Evolutionary conservation across 2,888 invertebrate species (phyloP).

Genomic region (Tiliacea aurago): DNA sequence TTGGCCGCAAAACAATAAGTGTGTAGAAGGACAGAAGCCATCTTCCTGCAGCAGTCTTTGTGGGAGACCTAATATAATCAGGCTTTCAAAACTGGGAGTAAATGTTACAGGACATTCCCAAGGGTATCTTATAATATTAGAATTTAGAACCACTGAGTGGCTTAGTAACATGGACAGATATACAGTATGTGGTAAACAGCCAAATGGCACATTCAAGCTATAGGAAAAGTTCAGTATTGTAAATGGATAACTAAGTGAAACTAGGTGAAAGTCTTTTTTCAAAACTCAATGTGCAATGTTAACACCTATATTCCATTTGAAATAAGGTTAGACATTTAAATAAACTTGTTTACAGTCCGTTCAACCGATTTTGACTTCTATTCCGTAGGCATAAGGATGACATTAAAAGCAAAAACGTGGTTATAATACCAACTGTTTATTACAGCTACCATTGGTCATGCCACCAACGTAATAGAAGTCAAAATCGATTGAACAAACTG

Average conservation of each 20-base stretch:
- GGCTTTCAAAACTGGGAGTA: neutral
- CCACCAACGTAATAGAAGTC: too few species aligned
- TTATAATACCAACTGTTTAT: too few species aligned
- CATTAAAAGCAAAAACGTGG: too few species aligned
- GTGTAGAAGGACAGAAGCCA: neutral
- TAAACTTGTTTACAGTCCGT: too few species aligned
- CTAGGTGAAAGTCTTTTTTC: neutral
- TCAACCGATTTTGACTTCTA: too few species aligned
- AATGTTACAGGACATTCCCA: neutral
- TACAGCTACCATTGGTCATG: too few species aligned
- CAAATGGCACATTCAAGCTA: neutral
- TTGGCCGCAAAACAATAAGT: neutral
- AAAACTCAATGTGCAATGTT: neutral
- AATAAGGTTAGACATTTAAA: too few species aligned
- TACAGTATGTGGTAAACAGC: neutral
- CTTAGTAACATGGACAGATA: neutral
- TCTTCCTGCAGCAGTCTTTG: neutral
- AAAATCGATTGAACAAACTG: too few species aligned
- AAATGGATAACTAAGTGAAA: neutral
- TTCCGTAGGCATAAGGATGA: too few species aligned
- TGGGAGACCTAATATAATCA: neutral
- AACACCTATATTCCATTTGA: neutral
- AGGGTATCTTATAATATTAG: neutral
- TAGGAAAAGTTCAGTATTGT: neutral
- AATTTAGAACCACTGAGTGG: neutral